These are phyloP conservation scores for Sinocyclocheilus anshuiensis DNA, from an alignment of 2,113 vertebrate species.

Conservation along the genomic window DNA sequence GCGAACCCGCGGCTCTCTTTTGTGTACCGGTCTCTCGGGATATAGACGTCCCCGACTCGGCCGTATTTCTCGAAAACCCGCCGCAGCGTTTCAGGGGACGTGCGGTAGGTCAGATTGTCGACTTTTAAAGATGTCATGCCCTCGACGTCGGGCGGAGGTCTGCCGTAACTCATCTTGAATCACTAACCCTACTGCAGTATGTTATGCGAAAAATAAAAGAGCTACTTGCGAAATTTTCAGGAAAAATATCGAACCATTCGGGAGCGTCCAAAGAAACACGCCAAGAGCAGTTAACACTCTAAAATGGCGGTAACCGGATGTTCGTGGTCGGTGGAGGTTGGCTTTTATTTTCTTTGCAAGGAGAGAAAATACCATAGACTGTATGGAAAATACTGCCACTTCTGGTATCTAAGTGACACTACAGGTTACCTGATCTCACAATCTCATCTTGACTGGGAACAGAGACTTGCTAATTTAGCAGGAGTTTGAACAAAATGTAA, in stretches of 20 bases:
- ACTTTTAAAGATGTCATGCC: slow-evolving; percentile 97
- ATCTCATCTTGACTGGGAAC: not conserved
- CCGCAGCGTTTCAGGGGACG: slow-evolving; percentile 89
- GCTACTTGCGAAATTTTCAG: too few relatives aligned
- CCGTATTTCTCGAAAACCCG: slow-evolving; percentile 96
- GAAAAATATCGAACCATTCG: not conserved
- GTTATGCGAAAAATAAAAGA: not conserved
- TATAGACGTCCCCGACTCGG: slow-evolving; percentile 93
- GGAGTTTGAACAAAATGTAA: not conserved
- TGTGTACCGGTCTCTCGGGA: slow-evolving; percentile 88
- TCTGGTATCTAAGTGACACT: not conserved
- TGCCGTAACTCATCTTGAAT: slow-evolving; percentile 87
- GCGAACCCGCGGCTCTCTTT: slow-evolving; percentile 90
- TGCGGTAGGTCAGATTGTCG: slow-evolving; percentile 95
- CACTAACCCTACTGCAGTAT: not conserved
- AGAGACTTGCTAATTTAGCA: not conserved
- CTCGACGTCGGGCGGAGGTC: slow-evolving; percentile 94
- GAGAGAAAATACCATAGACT: too few relatives aligned
- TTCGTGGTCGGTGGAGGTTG: slow-evolving; percentile 50
- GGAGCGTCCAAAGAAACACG: not conserved
- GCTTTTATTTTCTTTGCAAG: not conserved
- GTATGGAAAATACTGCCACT: not conserved
- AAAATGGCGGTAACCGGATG: slow-evolving; percentile 74
- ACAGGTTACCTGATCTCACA: not conserved
- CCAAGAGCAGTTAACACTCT: slow-evolving; percentile 52